Conservation (phyloP, 2,888 invertebrate genomes). For the Agapetus fuscipes region DNA sequence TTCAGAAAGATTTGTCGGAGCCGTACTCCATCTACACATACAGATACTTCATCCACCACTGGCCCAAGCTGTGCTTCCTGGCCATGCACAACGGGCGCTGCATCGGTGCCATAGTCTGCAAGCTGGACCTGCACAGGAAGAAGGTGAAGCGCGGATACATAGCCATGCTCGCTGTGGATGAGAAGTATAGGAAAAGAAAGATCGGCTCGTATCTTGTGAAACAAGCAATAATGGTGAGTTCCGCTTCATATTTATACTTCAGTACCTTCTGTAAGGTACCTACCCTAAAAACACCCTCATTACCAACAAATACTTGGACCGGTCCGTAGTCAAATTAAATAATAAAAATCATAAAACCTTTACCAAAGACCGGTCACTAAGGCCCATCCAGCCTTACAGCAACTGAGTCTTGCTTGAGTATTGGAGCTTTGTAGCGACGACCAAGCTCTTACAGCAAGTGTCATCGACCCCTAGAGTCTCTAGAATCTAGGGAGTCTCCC, state of each 20-base stretch:
- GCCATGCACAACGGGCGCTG: conserved; percentile 80
- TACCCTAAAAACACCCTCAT: too few species aligned
- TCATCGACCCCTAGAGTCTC: too few species aligned
- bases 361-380: too few species aligned
- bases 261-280: too few species aligned
- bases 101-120: conserved; percentile 98
- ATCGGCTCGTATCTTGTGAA: conserved; percentile 81
- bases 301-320: too few species aligned
- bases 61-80: conserved; percentile 98
- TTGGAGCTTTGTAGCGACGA: too few species aligned
- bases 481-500: too few species aligned
- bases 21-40: conserved; percentile 99
- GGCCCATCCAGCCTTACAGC: too few species aligned
- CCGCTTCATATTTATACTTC: not conserved
- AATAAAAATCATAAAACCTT: too few species aligned
- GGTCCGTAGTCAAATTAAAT: too few species aligned
- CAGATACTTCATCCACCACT: conserved; percentile 99
- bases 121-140: conserved; percentile 86
- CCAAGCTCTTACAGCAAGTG: too few species aligned
- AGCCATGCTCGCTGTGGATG: conserved; percentile 98
- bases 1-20: conserved; percentile 98
- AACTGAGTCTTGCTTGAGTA: too few species aligned
- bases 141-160: conserved; percentile 93
- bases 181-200: conserved; percentile 85
- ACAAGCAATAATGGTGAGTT: conserved; percentile 60